phyloP scores from a whole-genome alignment of 2,797 vertebrate species.

The Petrocephalus sullivani region DNA sequence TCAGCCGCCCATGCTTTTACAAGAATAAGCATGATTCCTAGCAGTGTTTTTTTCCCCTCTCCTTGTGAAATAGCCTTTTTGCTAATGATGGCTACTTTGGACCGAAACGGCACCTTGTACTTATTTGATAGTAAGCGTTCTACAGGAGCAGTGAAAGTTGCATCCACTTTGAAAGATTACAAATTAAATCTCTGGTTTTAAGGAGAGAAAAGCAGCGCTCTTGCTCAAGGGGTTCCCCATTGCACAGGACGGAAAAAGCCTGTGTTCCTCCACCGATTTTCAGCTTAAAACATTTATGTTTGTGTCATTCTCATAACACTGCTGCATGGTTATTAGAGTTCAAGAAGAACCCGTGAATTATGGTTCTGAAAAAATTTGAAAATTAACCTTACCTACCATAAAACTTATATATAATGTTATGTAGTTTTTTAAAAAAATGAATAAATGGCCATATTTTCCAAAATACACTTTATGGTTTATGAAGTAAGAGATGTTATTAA shows the following conservation, averaged over 20 bases:
- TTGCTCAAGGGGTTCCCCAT: background rate
- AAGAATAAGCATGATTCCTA: background rate
- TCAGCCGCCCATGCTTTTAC: background rate
- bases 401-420: background rate
- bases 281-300: background rate
- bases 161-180: background rate
- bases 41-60: background rate
- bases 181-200: background rate
- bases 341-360: background rate
- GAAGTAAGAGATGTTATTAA: background rate
- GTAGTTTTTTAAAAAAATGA: background rate
- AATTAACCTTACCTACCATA: background rate
- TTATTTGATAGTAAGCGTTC: background rate
- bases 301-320: constrained; percentile 1
- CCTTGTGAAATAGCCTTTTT: background rate
- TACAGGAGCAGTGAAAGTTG: background rate
- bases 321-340: background rate
- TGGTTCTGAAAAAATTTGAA: background rate
- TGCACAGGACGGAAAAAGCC: background rate
- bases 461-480: background rate
- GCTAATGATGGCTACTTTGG: background rate
- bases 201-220: background rate
- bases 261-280: background rate
- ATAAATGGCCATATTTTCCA: background rate
- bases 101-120: background rate